Percentiles rank a stretch among this genome's conserved stretches.
Conservation (phyloP, 2,113 vertebrate genomes). For the Pampusana beccarii region DNA sequence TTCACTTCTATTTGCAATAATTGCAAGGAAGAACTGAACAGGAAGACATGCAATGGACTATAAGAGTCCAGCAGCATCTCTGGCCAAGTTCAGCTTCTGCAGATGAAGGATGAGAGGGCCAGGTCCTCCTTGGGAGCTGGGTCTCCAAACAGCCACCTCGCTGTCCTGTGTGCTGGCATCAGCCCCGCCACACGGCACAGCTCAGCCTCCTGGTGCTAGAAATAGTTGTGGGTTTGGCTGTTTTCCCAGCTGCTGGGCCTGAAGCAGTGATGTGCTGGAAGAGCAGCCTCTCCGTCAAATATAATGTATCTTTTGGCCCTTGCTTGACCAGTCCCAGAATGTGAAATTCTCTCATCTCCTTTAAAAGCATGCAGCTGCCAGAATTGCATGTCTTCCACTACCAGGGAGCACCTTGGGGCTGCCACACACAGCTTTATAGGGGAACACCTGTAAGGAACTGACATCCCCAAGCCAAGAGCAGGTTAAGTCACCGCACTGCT, state of each 20-base stretch:
- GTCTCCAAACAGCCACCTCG: not conserved
- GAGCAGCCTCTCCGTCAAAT: not conserved
- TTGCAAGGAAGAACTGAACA: not conserved
- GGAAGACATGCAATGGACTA: not conserved
- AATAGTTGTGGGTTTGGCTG: not conserved
- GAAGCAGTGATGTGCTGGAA: not conserved
- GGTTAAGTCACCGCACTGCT: accelerated
- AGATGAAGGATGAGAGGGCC: not conserved
- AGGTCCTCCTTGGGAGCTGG: not conserved
- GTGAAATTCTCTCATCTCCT: not conserved
- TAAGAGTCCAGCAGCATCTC: not conserved
- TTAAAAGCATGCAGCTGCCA: not conserved
- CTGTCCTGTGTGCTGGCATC: accelerated
- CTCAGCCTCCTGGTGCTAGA: not conserved
- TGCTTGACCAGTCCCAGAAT: not conserved
- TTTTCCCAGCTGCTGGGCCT: not conserved
- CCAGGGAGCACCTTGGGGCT: not conserved
- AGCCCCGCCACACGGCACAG: not conserved
- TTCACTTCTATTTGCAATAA: not conserved
- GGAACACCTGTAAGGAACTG: too few species aligned
- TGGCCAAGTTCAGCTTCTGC: not conserved
- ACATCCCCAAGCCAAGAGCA: not conserved
- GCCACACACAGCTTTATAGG: not conserved
- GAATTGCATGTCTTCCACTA: not conserved
- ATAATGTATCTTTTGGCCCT: not conserved